Percentiles rank a stretch among this genome's conserved stretches.
phyloP scores from a whole-genome alignment of 2,888 invertebrate genomes.

The Gortyna flavago region DNA sequence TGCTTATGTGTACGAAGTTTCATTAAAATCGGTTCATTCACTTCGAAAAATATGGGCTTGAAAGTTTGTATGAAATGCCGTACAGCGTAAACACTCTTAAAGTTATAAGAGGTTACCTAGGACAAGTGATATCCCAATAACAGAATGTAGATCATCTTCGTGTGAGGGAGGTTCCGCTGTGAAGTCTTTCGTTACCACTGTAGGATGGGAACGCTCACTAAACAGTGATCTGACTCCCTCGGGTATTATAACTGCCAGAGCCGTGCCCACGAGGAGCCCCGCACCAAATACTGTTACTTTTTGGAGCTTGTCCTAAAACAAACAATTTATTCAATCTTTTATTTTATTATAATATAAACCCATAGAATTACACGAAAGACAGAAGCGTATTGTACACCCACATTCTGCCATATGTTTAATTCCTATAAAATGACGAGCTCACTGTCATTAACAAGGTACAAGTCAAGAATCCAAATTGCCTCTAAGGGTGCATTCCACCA shows the following conservation, averaged over 20 bases:
- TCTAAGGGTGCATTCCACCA: too few species aligned
- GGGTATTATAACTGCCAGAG: constrained; percentile 99
- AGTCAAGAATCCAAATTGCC: neutral
- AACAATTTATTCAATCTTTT: neutral
- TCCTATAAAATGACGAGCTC: neutral
- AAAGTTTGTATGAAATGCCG: too few species aligned
- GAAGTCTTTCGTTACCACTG: constrained; percentile 80
- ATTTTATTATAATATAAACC: neutral
- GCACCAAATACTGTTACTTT: constrained; percentile 98
- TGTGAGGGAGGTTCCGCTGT: constrained; percentile 81
- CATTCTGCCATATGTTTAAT: neutral
- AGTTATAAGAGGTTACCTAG: constrained; percentile 89
- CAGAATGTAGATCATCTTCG: constrained; percentile 92
- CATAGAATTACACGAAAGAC: neutral
- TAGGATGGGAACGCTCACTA: constrained; percentile 79
- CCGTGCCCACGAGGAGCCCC: constrained; percentile 98
- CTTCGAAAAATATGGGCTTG: too few species aligned
- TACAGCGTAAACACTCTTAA: too few species aligned
- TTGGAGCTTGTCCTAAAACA: constrained; percentile 96
- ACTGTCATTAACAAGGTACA: neutral
- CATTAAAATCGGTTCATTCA: too few species aligned
- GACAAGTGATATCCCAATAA: constrained; percentile 98
- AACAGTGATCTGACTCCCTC: constrained; percentile 98
- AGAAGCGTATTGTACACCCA: neutral
- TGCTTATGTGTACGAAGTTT: too few species aligned